Evolutionary conservation across 2,797 vertebrate genomes (phyloP).

Genomic region (Erpetoichthys calabaricus): DNA sequence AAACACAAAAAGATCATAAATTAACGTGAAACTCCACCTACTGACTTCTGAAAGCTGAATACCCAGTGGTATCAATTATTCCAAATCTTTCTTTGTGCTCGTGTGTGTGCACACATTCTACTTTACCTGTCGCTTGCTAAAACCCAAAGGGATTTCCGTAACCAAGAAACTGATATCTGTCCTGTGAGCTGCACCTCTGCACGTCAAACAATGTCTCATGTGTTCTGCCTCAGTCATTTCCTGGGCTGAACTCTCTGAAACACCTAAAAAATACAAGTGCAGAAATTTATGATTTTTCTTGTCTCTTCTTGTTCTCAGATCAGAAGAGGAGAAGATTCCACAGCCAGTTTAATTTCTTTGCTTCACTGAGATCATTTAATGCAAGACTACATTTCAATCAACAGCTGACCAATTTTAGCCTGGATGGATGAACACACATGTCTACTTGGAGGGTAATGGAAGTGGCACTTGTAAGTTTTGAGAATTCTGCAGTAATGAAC

Average conservation of each 20-base stretch:
- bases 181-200: conserved; percentile 11
- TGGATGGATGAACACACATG: conserved; percentile 33
- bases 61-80: no score
- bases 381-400: no score
- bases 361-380: no score
- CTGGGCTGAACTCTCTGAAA: conserved; percentile 31
- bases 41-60: no score
- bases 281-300: conserved; percentile 1
- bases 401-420: conserved; percentile 7
- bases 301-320: conserved; percentile 34
- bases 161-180: conserved; percentile 22
- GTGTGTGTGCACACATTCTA: background rate
- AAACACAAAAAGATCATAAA: no score
- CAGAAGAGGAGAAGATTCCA: conserved; percentile 21
- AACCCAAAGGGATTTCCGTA: conserved; percentile 19
- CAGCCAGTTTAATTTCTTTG: background rate
- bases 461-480: conserved; percentile 82
- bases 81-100: no score
- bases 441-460: conserved; percentile 67
- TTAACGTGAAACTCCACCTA: no score
- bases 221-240: conserved; percentile 10
- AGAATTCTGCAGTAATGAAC: conserved; percentile 74
- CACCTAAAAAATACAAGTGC: conserved; percentile 12
- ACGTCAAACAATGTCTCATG: conserved; percentile 10
- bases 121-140: conserved; percentile 9